phyloP scores from a whole-genome alignment of 2,888 invertebrate genomes.

The Tigriopus californicus region DNA sequence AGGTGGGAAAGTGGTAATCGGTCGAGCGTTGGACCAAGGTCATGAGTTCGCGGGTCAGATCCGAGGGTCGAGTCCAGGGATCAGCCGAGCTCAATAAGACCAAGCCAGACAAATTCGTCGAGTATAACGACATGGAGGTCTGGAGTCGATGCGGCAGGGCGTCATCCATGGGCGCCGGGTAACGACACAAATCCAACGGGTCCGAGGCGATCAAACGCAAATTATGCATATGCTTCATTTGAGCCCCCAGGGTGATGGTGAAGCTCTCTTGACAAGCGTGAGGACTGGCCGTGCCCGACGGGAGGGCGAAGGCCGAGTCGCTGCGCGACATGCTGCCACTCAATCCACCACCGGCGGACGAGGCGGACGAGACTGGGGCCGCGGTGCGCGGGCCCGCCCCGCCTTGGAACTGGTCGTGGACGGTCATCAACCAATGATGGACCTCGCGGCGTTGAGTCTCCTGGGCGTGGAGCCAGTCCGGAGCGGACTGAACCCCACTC shows the following conservation, averaged over 20 bases:
- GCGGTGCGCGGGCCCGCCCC: not conserved
- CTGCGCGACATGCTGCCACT: not conserved
- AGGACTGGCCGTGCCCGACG: not conserved
- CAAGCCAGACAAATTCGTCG: constrained; percentile 66
- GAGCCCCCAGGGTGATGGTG: constrained; percentile 91
- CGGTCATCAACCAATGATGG: constrained; percentile 2
- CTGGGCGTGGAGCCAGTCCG: constrained; percentile 47
- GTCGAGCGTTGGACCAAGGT: constrained; percentile 56
- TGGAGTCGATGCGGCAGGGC: constrained; percentile 58
- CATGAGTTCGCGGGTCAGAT: constrained; percentile 37
- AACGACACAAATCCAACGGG: constrained; percentile 52
- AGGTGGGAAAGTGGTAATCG: constrained; percentile 80
- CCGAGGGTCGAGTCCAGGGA: not conserved
- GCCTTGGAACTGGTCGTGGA: constrained; percentile 2
- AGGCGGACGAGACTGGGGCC: not conserved
- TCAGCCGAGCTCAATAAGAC: constrained; percentile 49
- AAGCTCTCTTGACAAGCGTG: constrained; percentile 70
- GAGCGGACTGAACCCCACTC: too few species aligned
- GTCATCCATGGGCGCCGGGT: constrained; percentile 9
- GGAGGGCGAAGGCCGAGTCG: not conserved
- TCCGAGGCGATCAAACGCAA: constrained; percentile 72
- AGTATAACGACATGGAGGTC: constrained; percentile 82
- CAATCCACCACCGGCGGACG: not conserved
- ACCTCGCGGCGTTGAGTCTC: constrained; percentile 30
- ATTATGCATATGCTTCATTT: constrained; percentile 96